phyloP scores from a whole-genome alignment of 2,888 invertebrate species.

The Cryptosula pallasiana region DNA sequence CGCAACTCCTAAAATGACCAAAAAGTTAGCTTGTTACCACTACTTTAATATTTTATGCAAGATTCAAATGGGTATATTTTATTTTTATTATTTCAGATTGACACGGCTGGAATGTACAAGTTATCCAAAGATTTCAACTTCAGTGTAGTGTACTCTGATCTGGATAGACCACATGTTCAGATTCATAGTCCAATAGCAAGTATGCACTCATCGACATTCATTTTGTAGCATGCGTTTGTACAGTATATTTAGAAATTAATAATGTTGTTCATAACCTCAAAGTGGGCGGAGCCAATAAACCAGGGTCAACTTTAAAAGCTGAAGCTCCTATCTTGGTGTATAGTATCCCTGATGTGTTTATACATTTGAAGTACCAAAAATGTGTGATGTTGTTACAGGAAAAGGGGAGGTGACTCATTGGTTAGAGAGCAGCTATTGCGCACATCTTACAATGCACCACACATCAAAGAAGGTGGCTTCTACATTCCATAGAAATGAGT shows the following conservation, averaged over 20 bases:
- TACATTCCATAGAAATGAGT: not conserved
- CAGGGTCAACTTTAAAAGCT: too few species aligned
- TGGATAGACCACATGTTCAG: constrained; percentile 4
- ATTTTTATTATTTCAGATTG: not conserved
- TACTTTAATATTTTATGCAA: too few species aligned
- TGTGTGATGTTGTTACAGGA: not conserved
- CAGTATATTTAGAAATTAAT: too few species aligned
- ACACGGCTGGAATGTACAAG: not conserved
- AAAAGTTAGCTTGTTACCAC: too few species aligned
- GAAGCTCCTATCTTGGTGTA: too few species aligned
- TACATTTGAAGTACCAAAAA: not conserved
- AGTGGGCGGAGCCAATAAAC: too few species aligned
- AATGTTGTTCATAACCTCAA: too few species aligned
- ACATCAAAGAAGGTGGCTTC: not conserved
- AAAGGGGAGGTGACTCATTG: not conserved
- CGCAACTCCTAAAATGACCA: too few species aligned
- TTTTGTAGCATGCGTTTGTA: too few species aligned
- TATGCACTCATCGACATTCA: not conserved
- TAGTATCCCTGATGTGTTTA: not conserved
- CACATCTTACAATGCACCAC: constrained; percentile 16
- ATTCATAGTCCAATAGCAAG: not conserved
- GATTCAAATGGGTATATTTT: too few species aligned
- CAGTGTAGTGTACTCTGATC: not conserved
- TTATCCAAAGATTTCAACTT: not conserved
- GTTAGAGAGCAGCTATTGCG: constrained; percentile 17